Evolutionary conservation across 2,797 vertebrate genomes (phyloP), one percentile per base, ranked within the genome.

Genomic region (Parambassis ranga): DNA sequence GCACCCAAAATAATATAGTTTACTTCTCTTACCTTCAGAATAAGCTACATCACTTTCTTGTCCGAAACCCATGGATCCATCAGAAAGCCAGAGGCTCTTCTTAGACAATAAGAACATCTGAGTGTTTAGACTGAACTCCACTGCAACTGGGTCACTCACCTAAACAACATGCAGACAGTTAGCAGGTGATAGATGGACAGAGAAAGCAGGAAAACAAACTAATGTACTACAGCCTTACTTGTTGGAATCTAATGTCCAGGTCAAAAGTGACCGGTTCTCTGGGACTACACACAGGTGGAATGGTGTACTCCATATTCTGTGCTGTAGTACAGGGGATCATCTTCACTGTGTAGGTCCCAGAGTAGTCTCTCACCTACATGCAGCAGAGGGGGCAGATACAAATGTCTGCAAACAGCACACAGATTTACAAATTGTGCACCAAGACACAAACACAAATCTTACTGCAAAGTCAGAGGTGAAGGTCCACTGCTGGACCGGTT

Each of bases 81-180:
- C 95, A 2, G 96, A 98, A 22, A 98, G 77, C 96, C 96, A 98
- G 26, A 97, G 81, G 0, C 79, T 91, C 81, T 89, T 96, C 85
- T 95, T 96, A 37, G 95, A 95, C 42, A 98, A 83, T 8, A 98
- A 87, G 62, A 96, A 93, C 94, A 98, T 94, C 65, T 95, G 95
- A 30, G 96, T 98, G 73, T 98, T 97, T 78, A 98, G 83, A 70
- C 94, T 98, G 89, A 98, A 98, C 68, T 98, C 95, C 16, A 95
- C 92, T 2, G 96, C 94, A 27, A 98, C 96, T 0, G 96, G 96
- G 41, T 98, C 96, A n/a, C 96, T 98, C 80, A 98, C 96, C 96
- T 98, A 47, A 39, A 50, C 14, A 48, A 1, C 10, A 44, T 7
- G 9, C 13, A 27, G 30, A 4, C 5, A 23, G 19, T 57, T 14